Conservation (phyloP, 1,140 invertebrate genomes). For the Brachionus koreanus region DNA sequence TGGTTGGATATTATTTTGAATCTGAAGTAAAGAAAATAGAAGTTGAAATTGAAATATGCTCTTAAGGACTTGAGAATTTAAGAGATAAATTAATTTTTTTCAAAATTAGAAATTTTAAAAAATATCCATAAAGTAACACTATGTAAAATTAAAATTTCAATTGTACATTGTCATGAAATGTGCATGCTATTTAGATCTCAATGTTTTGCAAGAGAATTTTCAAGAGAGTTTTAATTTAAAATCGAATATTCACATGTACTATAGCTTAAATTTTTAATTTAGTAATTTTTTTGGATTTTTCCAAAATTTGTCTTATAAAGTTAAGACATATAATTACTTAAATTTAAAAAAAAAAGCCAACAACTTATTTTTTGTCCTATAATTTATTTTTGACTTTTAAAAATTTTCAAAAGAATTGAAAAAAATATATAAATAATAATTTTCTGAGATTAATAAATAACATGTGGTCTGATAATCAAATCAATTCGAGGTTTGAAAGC, state of each 20-base stretch:
- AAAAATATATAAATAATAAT: no score
- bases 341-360: not conserved
- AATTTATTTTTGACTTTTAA: no score
- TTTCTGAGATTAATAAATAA: no score
- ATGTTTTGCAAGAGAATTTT: slow-evolving; percentile 18
- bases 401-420: no score
- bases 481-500: no score
- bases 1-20: not conserved
- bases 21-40: not conserved
- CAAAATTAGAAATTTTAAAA: not conserved
- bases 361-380: no score
- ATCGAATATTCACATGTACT: not conserved
- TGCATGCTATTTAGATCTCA: slow-evolving; percentile 27
- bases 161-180: slow-evolving; percentile 37
- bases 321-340: not conserved
- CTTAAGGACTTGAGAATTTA: no score
- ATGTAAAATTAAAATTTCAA: slow-evolving; percentile 30
- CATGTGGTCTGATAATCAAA: no score
- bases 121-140: not conserved
- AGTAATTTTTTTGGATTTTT: not conserved
- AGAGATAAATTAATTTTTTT: not conserved
- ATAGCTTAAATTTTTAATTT: not conserved
- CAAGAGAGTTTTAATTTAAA: not conserved
- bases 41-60: not conserved
- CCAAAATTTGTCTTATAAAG: not conserved